These are phyloP conservation scores for Pavo muticus DNA, from an alignment of 2,113 vertebrate species.

Conservation along the genomic window DNA sequence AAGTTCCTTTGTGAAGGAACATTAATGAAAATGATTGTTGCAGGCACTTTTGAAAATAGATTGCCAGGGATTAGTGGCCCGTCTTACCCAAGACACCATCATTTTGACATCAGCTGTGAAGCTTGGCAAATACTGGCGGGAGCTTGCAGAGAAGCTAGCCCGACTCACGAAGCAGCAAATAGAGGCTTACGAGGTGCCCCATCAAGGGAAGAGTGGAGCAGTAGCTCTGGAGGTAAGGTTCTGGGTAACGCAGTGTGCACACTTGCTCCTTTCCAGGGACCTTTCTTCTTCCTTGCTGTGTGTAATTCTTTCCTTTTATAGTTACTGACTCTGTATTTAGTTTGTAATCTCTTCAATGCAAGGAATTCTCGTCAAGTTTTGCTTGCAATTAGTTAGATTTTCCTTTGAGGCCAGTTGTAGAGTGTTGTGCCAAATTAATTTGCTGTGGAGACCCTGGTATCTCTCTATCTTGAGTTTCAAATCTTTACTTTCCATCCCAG, in stretches of 20 bases:
- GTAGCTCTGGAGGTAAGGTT: conserved; percentile 83
- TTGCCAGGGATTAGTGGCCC: conserved; percentile 85
- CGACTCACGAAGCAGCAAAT: conserved; percentile 90
- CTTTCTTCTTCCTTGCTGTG: background rate
- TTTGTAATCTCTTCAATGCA: background rate
- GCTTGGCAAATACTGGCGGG: conserved; percentile 90
- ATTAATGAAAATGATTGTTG: conserved; percentile 33
- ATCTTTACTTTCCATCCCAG: background rate
- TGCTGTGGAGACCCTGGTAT: background rate
- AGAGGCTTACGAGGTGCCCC: conserved; percentile 90
- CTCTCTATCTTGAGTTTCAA: background rate
- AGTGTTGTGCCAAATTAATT: background rate
- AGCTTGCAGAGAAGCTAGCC: conserved; percentile 88
- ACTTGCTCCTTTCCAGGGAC: background rate
- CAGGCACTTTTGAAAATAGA: conserved; percentile 95
- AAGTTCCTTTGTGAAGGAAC: background rate
- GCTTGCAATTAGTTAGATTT: background rate
- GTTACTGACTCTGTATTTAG: background rate
- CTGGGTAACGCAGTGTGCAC: background rate
- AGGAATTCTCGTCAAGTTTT: background rate
- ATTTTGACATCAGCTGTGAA: conserved; percentile 95
- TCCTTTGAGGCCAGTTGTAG: background rate
- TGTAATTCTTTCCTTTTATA: background rate
- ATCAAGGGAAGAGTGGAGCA: conserved; percentile 83
- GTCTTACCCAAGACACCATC: conserved; percentile 89